Percentiles rank a stretch among this genome's conserved stretches.
Conservation (phyloP, 2,888 invertebrate genomes). For the Ashinkailepas kermadecensis region DNA sequence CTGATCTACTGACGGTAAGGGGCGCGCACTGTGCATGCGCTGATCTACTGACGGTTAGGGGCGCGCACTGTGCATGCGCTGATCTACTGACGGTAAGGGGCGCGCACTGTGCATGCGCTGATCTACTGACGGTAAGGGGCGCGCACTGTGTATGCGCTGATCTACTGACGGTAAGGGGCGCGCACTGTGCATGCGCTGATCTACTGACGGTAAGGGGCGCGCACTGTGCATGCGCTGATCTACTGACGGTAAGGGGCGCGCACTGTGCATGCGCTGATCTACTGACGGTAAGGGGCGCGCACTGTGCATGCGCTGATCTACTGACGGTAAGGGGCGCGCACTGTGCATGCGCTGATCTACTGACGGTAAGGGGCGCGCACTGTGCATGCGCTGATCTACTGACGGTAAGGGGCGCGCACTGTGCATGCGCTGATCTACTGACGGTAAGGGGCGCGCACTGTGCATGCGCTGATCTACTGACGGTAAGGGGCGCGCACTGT, state of each 20-base stretch:
- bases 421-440: too few species aligned
- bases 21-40: too few species aligned
- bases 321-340: too few species aligned
- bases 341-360: too few species aligned
- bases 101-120: background rate
- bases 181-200: background rate
- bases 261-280: too few species aligned
- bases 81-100: background rate
- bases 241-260: background rate
- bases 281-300: slow-evolving; percentile 50
- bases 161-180: background rate
- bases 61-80: too few species aligned
- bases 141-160: too few species aligned
- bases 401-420: background rate
- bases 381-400: background rate
- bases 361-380: background rate
- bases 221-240: too few species aligned
- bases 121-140: background rate
- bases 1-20: slow-evolving; percentile 57
- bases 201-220: background rate
- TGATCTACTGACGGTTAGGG: too few species aligned
- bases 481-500: background rate
- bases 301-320: too few species aligned
- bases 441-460: background rate
- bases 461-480: background rate